Percentiles rank a stretch among this genome's conserved stretches.
Conservation (phyloP, 2,888 invertebrate species). For the Myopa tessellatipennis region DNA sequence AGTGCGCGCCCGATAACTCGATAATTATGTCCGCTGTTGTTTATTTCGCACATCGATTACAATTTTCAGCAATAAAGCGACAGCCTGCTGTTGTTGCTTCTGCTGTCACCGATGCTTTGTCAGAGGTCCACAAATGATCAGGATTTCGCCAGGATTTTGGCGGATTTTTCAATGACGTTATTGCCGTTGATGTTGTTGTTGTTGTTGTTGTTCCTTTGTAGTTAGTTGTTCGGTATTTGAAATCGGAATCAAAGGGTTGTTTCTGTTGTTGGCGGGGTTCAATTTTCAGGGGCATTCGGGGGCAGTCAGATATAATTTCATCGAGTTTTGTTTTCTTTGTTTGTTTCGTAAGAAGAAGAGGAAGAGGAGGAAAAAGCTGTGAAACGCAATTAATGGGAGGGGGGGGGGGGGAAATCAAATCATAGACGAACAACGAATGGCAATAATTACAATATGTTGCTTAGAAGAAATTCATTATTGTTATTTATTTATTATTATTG, state of each 20-base stretch:
- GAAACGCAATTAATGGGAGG: background rate
- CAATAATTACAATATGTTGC: constrained; percentile 14
- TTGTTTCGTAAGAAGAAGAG: background rate
- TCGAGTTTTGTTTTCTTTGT: background rate
- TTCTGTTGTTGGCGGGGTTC: background rate
- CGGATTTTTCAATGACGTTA: constrained; percentile 9
- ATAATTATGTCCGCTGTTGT: constrained; percentile 69
- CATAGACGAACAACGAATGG: background rate
- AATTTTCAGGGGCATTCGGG: background rate
- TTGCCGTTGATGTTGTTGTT: background rate
- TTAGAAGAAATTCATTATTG: background rate
- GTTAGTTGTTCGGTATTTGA: background rate
- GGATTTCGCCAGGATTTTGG: constrained; percentile 15
- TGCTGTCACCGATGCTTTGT: background rate
- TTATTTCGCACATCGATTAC: constrained; percentile 69
- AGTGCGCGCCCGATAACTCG: constrained; percentile 67
- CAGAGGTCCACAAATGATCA: constrained; percentile 4
- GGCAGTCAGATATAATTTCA: background rate
- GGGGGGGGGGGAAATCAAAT: background rate
- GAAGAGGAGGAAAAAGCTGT: background rate
- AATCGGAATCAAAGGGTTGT: background rate
- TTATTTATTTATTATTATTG: background rate
- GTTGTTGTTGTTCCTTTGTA: background rate
- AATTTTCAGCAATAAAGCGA: constrained; percentile 43
- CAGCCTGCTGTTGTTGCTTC: constrained; percentile 6